Conservation (phyloP, 2,797 vertebrate genomes). For the Cuculus canorus region DNA sequence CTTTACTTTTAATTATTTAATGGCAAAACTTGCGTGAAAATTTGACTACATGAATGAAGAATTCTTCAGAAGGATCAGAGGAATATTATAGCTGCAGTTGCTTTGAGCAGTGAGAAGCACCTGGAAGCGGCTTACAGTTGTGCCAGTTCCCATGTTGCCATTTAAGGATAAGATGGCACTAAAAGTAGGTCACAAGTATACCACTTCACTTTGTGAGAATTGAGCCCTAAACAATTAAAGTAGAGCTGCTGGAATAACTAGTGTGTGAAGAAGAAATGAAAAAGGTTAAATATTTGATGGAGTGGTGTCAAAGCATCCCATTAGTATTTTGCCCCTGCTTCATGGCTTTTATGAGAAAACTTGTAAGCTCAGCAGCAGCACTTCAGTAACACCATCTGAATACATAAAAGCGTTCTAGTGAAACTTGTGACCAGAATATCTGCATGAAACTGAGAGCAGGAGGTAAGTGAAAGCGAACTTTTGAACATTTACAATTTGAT, state of each 20-base stretch:
- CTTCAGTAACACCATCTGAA: constrained; percentile 2
- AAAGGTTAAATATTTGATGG: constrained; percentile 62
- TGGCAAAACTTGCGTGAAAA: background rate
- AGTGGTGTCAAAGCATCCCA: constrained; percentile 46
- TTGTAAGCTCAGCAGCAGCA: constrained; percentile 42
- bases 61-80: background rate
- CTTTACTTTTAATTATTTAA: background rate
- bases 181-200: constrained; percentile 38
- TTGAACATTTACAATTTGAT: background rate
- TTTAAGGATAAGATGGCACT: background rate
- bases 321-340: constrained; percentile 41
- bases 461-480: background rate
- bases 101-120: background rate
- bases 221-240: constrained; percentile 54
- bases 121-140: background rate
- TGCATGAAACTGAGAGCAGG: background rate
- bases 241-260: constrained; percentile 33
- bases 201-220: constrained; percentile 17
- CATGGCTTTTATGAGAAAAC: constrained; percentile 37
- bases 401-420: background rate
- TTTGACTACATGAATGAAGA: fast-evolving
- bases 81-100: background rate
- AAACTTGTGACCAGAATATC: constrained; percentile 21
- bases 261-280: constrained; percentile 40
- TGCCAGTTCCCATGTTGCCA: background rate